Conservation (phyloP, 2,113 vertebrate species). For the Casuarius casuarius region DNA sequence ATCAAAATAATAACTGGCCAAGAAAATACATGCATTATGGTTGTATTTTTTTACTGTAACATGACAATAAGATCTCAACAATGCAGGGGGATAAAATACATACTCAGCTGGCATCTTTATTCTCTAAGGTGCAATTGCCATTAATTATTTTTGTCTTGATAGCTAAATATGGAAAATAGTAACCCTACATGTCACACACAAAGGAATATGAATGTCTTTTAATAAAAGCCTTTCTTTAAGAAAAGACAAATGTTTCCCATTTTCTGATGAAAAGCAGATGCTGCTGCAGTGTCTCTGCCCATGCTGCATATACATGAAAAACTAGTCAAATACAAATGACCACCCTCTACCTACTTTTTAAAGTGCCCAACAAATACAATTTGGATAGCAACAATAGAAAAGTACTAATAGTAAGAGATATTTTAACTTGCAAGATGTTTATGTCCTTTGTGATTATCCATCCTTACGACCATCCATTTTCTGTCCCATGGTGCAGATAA, state of each 20-base stretch:
- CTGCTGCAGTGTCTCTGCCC: not conserved
- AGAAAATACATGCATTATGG: not conserved
- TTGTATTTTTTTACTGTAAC: not conserved
- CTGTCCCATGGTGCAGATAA: not conserved
- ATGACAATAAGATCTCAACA: constrained; percentile 12
- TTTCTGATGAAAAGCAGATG: not conserved
- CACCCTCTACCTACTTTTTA: not conserved
- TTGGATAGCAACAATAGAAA: not conserved
- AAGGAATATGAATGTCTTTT: not conserved
- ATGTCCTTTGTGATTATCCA: not conserved
- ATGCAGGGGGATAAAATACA: not conserved
- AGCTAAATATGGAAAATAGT: not conserved
- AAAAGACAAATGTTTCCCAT: not conserved
- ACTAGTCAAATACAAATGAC: not conserved
- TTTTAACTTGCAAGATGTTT: not conserved
- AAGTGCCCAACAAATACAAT: not conserved
- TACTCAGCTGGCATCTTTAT: not conserved
- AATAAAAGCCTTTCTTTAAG: not conserved
- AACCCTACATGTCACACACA: not conserved
- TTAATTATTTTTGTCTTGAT: not conserved
- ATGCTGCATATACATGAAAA: not conserved
- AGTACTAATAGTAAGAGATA: not conserved
- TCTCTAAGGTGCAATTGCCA: not conserved
- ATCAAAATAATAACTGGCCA: not conserved
- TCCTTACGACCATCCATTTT: not conserved